Base-by-base conservation (phyloP, 1,140 invertebrate species). In the Euwallacea similis region DNA sequence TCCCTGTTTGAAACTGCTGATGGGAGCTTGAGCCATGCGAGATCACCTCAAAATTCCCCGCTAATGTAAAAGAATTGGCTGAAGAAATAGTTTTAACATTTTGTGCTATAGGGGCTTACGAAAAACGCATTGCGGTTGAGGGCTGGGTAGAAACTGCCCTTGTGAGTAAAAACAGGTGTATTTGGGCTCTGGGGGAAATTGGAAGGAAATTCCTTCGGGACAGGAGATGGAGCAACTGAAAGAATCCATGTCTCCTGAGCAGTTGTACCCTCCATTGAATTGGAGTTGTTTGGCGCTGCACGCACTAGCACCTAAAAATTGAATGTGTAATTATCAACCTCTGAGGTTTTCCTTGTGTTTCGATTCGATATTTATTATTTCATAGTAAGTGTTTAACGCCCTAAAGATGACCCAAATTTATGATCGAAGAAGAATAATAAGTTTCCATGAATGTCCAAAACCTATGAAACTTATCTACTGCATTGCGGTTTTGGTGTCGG, bases 221-320 rank as follows among this genome's bases (percentile, higher is more conserved):
- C 93, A 96, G 6, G 76, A 82, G 0, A 94, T 79, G 0, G 77
- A 80, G 79, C 93, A 95, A 0, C 83, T 84, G 62, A 88, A 87
- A 42, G 81, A 77, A 11, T 88, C 84, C 9, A 76, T 81, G 73
- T 88, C 83, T 3, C 87, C 88, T 0, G 82, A 84, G 76, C 92
- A 94, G 43, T 87, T 87, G 79, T 90, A 91, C 21, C 85, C 88
- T 4, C 92, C 92, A 79, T 93, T 93, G 78, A 93, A 93, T 0
- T 84, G 84, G 13, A 92, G 75, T 61, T 87, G 88, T 43, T 85
- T 82, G 1, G 85, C 78, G 71, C 84, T 84, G 77, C 91, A 92
- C 2, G 74, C 83, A 42, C 83, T 82, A 0, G 84, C 78, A 60
- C 85, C 90, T 91, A 79, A 60, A 74, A 50, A 41, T 56, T 15